Evolutionary conservation across 2,113 vertebrate genomes (phyloP).

Genomic region (pig (Sus scrofa)): T2T-Sscrofa CM000819.6:80419501-80420000

Average conservation of each 20-base stretch:
- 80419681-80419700: background rate
- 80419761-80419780: background rate
- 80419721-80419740: background rate
- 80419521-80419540: background rate
- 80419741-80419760: slow-evolving; percentile 6
- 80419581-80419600: background rate
- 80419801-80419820: background rate
- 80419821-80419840: background rate
- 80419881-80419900: background rate
- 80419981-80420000: background rate
- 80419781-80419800: slow-evolving; percentile 1
- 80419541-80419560: slow-evolving; percentile 34
- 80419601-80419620: background rate
- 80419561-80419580: background rate
- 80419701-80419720: background rate
- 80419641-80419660: background rate
- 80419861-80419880: slow-evolving; percentile 18
- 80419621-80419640: background rate
- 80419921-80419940: slow-evolving; percentile 24
- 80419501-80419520: background rate
- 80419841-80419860: slow-evolving; percentile 23
- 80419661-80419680: slow-evolving; percentile 14
- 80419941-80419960: background rate
- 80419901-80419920: slow-evolving; percentile 38
- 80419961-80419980: background rate